Percentiles rank a stretch among this genome's conserved stretches.
phyloP scores from a whole-genome alignment of 2,888 invertebrate species.

The Mesopsocus fuscifrons region DNA sequence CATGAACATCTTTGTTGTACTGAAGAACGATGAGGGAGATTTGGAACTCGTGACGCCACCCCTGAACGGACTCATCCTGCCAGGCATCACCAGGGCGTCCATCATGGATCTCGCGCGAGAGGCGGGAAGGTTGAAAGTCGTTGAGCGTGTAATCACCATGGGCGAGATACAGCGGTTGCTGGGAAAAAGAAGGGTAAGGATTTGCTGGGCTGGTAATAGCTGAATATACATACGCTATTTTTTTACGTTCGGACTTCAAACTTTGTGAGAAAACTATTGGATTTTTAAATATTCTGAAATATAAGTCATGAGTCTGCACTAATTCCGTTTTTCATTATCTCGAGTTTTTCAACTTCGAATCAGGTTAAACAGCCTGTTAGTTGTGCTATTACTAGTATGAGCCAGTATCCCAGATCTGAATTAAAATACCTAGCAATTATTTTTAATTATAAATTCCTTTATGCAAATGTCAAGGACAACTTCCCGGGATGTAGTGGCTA shows the following conservation, averaged over 20 bases:
- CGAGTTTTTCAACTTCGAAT: constrained; percentile 7
- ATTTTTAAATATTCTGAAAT: no score
- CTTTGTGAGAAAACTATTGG: no score
- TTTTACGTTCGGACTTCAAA: no score
- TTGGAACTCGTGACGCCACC: constrained; percentile 81
- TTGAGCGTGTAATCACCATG: constrained; percentile 72
- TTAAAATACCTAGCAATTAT: no score
- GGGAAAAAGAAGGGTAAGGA: constrained; percentile 62
- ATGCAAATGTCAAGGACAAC: no score
- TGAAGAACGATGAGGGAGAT: constrained; percentile 81
- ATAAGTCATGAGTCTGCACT: not conserved
- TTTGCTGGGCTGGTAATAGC: constrained; percentile 6
- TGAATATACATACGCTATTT: no score
- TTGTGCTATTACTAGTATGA: no score
- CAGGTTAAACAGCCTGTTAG: no score
- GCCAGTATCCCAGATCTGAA: no score
- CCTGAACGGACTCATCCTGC: constrained; percentile 81
- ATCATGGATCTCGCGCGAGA: constrained; percentile 59
- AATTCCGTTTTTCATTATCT: constrained; percentile 1
- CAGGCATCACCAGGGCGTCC: constrained; percentile 82
- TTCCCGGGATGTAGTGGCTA: no score
- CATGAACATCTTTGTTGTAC: constrained; percentile 91
- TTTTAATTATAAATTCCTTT: no score
- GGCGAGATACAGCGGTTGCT: constrained; percentile 49
- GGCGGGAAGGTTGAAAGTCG: constrained; percentile 75